Base-by-base conservation (phyloP, 2,797 vertebrate genomes). In the Lacerta bilineata region DNA sequence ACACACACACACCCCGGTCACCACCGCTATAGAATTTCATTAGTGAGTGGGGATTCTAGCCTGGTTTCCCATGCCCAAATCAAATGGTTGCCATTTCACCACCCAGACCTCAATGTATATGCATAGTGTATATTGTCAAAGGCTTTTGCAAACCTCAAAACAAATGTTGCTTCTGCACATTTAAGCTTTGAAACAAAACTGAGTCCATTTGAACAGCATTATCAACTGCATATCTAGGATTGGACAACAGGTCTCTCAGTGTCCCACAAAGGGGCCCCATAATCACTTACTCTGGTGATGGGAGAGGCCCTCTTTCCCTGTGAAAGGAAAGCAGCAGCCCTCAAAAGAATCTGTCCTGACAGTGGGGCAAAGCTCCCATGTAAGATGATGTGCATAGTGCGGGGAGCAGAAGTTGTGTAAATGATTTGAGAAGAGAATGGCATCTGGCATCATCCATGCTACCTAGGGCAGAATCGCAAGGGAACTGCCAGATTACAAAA, bases 401-500 rank as follows among this genome's bases (percentile, higher is more conserved):
- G 5, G 61, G 4, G 27, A 36, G 20, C 55, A 68, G n/a, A 10
- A 25, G 10, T 18, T 75, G 41, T 25, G 41, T 17, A 69, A 81
- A n/a, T 11, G 29, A 59, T 71, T 43, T 43, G 69, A 72, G 18
- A 69, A 83, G 72, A 83, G 55, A 75, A 20, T 23, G 11, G 68
- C 84, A 23, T 3, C n/a, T 23, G 11, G 68, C 84, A 23, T 3
- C n/a, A 33, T 29, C 71, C 25, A 75, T 15, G 25, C 5, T 61
- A 33, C 39, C 23, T 5, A 43, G 33, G 33, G 29, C 50, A 88
- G 33, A 78, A 84, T 71, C 10, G 3, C 71, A 9, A 59, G 2
- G 75, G 27, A 71, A 77, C n/a, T 33, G 20, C 9, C n/a, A 85
- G 85, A 64, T 66, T 41, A 77, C 39, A 72, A 59, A 79, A 84